phyloP scores from a whole-genome alignment of 2,797 vertebrate species.

The Tinamus major region DNA sequence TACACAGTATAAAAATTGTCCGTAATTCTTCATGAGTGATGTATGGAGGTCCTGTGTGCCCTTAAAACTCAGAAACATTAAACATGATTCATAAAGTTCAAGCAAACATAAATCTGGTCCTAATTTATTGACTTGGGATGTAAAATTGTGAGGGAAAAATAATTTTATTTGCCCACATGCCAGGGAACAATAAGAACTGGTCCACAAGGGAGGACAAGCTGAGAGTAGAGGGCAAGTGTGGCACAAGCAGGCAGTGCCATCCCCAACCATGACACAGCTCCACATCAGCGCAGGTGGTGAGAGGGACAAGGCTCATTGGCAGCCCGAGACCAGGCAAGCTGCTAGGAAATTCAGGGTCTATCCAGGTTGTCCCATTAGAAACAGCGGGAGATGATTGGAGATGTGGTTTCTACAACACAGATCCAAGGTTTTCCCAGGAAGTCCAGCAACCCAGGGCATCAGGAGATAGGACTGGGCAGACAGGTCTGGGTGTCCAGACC shows the following conservation, averaged over 20 bases:
- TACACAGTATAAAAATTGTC: not conserved
- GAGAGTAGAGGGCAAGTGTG: not conserved
- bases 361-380: not conserved
- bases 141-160: not conserved
- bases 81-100: not conserved
- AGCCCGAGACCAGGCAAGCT: not conserved
- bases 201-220: not conserved
- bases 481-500: not conserved
- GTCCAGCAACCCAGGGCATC: not conserved
- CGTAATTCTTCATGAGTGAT: not conserved
- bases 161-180: not conserved
- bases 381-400: not conserved
- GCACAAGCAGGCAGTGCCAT: fast-evolving
- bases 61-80: not conserved
- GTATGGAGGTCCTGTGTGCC: not conserved
- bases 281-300: not conserved
- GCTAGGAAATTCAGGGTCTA: not conserved
- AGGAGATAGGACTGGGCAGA: not conserved
- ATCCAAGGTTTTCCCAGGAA: not conserved
- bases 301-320: not conserved
- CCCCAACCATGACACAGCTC: not conserved
- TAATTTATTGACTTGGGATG: not conserved
- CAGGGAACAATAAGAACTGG: not conserved
- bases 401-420: fast-evolving
- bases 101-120: not conserved